A percentile compares a stretch with the other conserved stretches of the same genome.
Evolutionary conservation across 2,113 vertebrate genomes (phyloP).

Genomic region (Hipposideros armiger): DNA sequence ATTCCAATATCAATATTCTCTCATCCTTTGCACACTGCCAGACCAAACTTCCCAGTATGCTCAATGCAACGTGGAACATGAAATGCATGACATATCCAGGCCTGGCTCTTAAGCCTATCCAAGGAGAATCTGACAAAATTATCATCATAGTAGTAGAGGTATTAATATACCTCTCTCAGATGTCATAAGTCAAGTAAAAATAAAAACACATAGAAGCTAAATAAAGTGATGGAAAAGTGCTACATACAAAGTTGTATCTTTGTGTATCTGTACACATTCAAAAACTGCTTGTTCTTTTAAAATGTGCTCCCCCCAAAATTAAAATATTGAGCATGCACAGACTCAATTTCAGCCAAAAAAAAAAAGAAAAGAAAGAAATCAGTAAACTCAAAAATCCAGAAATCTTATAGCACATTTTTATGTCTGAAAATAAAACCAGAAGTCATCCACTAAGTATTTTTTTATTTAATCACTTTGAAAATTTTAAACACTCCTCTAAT

Average conservation of each 20-base stretch:
- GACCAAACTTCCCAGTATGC: background rate
- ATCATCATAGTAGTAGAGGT: background rate
- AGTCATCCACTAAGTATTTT: background rate
- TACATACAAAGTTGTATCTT: background rate
- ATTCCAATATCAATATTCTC: background rate
- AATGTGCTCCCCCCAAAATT: background rate
- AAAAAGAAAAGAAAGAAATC: background rate
- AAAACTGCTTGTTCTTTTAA: background rate
- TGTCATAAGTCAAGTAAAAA: background rate
- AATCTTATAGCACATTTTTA: background rate
- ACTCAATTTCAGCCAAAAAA: background rate
- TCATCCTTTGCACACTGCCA: background rate
- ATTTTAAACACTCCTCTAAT: background rate
- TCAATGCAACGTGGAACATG: background rate
- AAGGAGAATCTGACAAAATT: background rate
- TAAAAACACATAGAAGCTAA: background rate
- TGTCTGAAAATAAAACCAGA: slow-evolving; percentile 25
- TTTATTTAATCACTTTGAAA: slow-evolving; percentile 17
- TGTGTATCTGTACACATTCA: background rate
- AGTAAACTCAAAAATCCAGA: background rate
- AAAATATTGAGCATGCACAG: background rate
- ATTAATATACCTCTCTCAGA: background rate
- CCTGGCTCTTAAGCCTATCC: background rate
- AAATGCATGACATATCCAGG: background rate
- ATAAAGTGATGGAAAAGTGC: background rate